These are phyloP conservation scores for Neogobius melanostomus DNA, from an alignment of 2,113 vertebrate genomes.

Conservation along the genomic window DNA sequence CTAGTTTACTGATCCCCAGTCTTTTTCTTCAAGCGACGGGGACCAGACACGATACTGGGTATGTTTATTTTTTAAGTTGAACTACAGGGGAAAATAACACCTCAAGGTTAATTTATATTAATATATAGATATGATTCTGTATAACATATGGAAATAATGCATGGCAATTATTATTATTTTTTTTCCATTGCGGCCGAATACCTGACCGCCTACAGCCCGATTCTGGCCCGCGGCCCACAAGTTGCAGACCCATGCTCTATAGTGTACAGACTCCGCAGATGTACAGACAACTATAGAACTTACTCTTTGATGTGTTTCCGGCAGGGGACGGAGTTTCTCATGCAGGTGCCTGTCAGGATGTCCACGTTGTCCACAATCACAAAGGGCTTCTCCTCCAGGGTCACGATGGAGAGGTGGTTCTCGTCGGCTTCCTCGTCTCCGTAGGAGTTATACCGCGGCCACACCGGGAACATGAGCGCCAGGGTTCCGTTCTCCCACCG, in stretches of 20 bases:
- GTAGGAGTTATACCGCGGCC: slow-evolving; percentile 92
- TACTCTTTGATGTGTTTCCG: slow-evolving; percentile 92
- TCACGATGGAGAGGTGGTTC: slow-evolving; percentile 96
- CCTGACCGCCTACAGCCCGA: too few species aligned
- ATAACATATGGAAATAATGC: too few species aligned
- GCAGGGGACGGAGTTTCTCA: slow-evolving; percentile 94
- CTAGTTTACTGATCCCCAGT: too few species aligned
- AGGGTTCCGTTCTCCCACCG: slow-evolving; percentile 94
- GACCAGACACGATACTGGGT: too few species aligned
- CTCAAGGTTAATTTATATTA: too few species aligned
- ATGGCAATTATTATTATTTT: too few species aligned
- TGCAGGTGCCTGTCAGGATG: slow-evolving; percentile 92
- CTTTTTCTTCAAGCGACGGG: too few species aligned
- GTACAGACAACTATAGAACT: slow-evolving; percentile 50
- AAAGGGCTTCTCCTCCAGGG: slow-evolving; percentile 95
- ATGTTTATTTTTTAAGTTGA: too few species aligned
- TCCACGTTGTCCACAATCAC: slow-evolving; percentile 97
- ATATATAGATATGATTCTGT: too few species aligned
- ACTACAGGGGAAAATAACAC: too few species aligned
- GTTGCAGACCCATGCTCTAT: background rate
- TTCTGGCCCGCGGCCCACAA: background rate
- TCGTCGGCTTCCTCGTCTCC: slow-evolving; percentile 90
- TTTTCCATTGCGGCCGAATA: too few species aligned
- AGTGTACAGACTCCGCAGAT: background rate
- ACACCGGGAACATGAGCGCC: slow-evolving; percentile 90